Evolutionary conservation across 1,140 invertebrate species (phyloP).

Genomic region (Dreissena rostriformis): DNA sequence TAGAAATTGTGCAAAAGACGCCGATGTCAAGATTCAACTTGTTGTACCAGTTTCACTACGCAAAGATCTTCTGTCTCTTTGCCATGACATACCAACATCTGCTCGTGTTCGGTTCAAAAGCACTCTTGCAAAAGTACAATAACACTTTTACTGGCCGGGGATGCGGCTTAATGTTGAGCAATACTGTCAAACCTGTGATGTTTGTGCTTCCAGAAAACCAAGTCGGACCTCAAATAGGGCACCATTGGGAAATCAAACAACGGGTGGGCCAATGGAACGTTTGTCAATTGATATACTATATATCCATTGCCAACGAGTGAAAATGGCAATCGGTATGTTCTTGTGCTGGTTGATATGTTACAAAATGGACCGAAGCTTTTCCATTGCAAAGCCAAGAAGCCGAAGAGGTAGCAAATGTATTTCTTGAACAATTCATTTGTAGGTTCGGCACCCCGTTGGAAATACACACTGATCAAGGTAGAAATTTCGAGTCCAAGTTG

Average conservation of each 20-base stretch:
- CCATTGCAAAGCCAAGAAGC: conserved; percentile 12
- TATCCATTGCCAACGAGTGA: background rate
- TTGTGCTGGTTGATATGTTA: background rate
- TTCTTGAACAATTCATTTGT: conserved; percentile 4
- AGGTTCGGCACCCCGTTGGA: conserved; percentile 34
- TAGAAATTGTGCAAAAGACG: background rate
- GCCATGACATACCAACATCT: conserved; percentile 14
- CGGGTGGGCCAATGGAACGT: background rate
- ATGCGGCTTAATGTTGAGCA: background rate
- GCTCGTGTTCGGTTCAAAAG: conserved; percentile 12
- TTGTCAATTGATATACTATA: background rate
- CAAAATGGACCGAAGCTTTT: conserved; percentile 12
- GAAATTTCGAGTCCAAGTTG: conserved; percentile 8
- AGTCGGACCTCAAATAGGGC: background rate
- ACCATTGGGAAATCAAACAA: background rate
- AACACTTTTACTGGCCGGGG: background rate
- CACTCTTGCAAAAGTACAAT: background rate
- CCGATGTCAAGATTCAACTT: background rate
- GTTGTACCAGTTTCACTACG: background rate
- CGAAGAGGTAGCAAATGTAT: background rate
- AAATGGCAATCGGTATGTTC: background rate
- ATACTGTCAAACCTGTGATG: conserved; percentile 11
- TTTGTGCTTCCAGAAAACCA: background rate
- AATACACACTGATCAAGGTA: conserved; percentile 36
- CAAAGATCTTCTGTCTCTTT: background rate